Evolutionary conservation across 2,113 vertebrate species (phyloP), one percentile per base, ranked within the genome.

Genomic region (Corythaeola cristata): DNA sequence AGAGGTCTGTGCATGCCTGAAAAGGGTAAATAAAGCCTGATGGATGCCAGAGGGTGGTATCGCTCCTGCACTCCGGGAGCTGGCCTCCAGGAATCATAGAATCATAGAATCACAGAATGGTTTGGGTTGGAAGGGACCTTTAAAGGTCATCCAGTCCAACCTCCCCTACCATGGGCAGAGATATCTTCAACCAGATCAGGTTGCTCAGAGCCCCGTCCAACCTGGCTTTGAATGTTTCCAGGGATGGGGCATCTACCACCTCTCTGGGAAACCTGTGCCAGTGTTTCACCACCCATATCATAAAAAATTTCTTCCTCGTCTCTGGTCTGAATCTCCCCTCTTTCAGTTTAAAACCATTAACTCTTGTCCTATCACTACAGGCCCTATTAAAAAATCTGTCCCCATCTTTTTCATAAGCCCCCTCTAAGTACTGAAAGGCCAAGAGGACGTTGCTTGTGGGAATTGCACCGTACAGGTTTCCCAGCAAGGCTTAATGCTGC

Each of bases 231-330:
- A 11, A 62, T 6, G 4, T 19, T 13, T 4, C 50, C 58, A 77
- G 58, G 37, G 24, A 45, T 77, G 33, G 47, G 18, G n/a, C 15
- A 23, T 5, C 60, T 0, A 5, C 41, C 22, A 18, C 52, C 21
- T n/a, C 86, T 39, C 35, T 10, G 52, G 41, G 52, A 33, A 69
- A 1, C 32, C 20, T 53, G 4, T 5, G 26, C 16, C 64, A 68
- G 8, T 0, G 12, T 3, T 6, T 55, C 15, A 3, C 12, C 20
- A 17, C 41, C 15, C 58, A 37, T 35, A 24, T 0, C 0, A 0
- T 21, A 5, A 62, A 89, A 33, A 0, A 5, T 23, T 9, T 60
- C 12, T 39, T 41, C 27, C 63, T 64, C 6, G 1, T 0, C 2
- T 3, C 8, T 6, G 37, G 2, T 28, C 33, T 45, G 5, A 68